Base-by-base conservation (phyloP, 1,140 invertebrate species). In the Bombus sibiricus region DNA sequence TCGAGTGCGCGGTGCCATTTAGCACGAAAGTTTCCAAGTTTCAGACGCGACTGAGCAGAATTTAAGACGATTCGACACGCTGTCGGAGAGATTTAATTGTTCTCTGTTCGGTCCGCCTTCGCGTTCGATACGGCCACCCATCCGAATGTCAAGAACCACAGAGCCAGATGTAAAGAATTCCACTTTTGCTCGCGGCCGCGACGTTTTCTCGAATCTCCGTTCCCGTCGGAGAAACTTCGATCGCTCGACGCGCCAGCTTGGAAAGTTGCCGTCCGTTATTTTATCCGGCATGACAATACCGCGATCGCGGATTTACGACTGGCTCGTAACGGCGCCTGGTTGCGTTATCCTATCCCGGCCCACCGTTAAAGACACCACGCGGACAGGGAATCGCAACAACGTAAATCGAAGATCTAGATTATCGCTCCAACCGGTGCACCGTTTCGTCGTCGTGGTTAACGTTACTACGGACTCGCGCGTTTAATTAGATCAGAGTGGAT, bases 401-500 rank as follows among this genome's bases (percentile, higher is more conserved):
- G 34, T 59, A 22, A 71, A 79, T 72, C 53, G 32, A 43, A n/a
- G 47, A 43, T 34, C 68, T 8, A 10, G 41, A n/a, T 72, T 47
- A 62, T 68, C 12, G 43, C 22, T 28, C 28, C 53, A 32, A 43
- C 53, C 37, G 68, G 28, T 22, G 68, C 37, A 5, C 1, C 43
- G 37, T 6, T 32, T 59, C 25, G 22, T 68, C 81, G 32, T 41
- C 32, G 15, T 28, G 13, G 15, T 83, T 37, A 68, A 75, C 37
- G 59, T 66, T 62, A n/a, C 13, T 57, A 15, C 53, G 39, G 37
- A 32, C 34, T 74, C 69, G 53, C 68, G 76, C 68, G 77, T 80
- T 79, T 79, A 79, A 80, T 80, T 85, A 80, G 83, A 80, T 84
- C 83, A 53, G n/a, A 47, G 37, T 34, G 83, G 83, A 88, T 87